Evolutionary conservation across 2,888 invertebrate species (phyloP), one percentile per base, ranked within the genome.

Genomic region (Oscheius sp.): DNA sequence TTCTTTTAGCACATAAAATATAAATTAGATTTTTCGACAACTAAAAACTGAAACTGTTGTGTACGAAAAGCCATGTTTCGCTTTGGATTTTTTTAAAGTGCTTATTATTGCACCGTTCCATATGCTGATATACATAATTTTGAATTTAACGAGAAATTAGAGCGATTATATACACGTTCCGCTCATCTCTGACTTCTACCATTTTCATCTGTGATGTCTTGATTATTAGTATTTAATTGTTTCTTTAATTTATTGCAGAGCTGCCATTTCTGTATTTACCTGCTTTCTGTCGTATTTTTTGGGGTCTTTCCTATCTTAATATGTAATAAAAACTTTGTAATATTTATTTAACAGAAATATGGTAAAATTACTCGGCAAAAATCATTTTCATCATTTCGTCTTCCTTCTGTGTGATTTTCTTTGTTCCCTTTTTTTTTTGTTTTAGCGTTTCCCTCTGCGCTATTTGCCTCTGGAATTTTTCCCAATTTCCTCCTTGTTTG

Each of bases 401-500:
- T 22, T 70, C 74, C 22, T 70, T 66, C 6, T 61, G 63, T 12
- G 61, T 57, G 22, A 50, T 65, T 32, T 32, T 20, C 32, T 77
- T 70, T 38, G 28, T 67, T 44, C 75, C 75, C 69, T 73, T 74
- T 22, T 33, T 67, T 63, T 75, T 75, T 44, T 64, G 67, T 20
- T 56, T 61, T 32, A 81, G 36, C 6, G 63, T 47, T 66, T 78
- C 74, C 44, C 78, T 77, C 69, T 85, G 85, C 17, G 70, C 49
- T n/a, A 82, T 70, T 49, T 85, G 82, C 41, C 80, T 68, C 38
- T 81, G 71, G 70, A 77, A 81, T 24, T 68, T 68, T 51, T 83
- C 72, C 85, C 85, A 86, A 17, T 78, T 68, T 12, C 84, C 85
- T 24, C 83, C 82, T 56, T 84, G 77, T 50, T 81, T 77, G 69